These are phyloP conservation scores for Ciconia stormi DNA, from an alignment of 2,113 vertebrate genomes.

Conservation along the genomic window DNA sequence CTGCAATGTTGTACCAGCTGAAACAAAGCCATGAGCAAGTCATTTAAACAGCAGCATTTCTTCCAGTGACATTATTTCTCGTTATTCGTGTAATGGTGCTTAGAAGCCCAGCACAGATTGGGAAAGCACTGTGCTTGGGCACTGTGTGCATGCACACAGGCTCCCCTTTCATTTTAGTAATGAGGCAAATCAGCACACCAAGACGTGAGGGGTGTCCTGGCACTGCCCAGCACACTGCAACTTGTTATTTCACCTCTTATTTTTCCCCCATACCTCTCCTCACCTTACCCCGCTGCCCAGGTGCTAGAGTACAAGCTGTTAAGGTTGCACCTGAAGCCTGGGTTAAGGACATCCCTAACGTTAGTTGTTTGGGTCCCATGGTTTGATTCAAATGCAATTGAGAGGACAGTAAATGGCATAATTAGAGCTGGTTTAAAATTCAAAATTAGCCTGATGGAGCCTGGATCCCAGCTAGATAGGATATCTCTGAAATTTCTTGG, in stretches of 20 bases:
- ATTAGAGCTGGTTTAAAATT: background rate
- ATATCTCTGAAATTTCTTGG: too few relatives aligned
- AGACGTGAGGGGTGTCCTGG: accelerated
- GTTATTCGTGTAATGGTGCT: background rate
- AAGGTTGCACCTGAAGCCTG: background rate
- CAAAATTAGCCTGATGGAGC: background rate
- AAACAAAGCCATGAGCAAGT: background rate
- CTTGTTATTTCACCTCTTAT: background rate
- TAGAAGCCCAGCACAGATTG: background rate
- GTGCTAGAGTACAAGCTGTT: too few relatives aligned
- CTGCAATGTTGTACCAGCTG: background rate
- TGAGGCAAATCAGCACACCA: background rate
- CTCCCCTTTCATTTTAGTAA: background rate
- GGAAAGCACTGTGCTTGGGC: background rate
- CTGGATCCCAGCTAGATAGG: background rate
- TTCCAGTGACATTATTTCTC: background rate
- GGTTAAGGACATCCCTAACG: background rate
- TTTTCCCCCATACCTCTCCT: too few relatives aligned
- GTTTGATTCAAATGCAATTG: background rate
- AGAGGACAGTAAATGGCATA: background rate
- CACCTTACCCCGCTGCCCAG: background rate
- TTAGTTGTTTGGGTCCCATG: background rate
- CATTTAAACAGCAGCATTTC: background rate
- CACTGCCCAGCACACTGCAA: background rate
- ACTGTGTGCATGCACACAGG: accelerated